Percentiles rank a stretch among this genome's conserved stretches.
These are phyloP conservation scores for Malthinus seriepunctatus DNA, from an alignment of 2,888 invertebrate species.

Conservation along the genomic window DNA sequence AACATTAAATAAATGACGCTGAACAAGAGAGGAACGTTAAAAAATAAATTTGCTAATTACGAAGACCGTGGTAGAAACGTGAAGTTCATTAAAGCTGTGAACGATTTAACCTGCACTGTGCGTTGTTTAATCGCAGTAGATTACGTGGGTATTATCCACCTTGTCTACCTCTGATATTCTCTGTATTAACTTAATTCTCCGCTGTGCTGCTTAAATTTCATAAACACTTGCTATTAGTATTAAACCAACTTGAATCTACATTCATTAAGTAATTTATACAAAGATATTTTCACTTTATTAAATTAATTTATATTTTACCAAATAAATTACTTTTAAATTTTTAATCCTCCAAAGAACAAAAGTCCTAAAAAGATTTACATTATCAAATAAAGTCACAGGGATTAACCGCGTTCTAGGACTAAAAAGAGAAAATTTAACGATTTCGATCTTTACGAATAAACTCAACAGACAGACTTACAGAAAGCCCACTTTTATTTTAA, in stretches of 20 bases:
- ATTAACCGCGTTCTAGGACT: too few relatives aligned
- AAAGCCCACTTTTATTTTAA: too few relatives aligned
- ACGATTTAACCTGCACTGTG: slow-evolving; percentile 22
- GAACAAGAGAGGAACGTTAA: slow-evolving; percentile 4
- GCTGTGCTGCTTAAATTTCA: slow-evolving; percentile 37
- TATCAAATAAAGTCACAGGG: too few relatives aligned
- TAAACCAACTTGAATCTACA: slow-evolving; percentile 28
- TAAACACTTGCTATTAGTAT: slow-evolving; percentile 34
- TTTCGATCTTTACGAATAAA: too few relatives aligned
- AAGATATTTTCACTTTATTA: neutral
- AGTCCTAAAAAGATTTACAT: too few relatives aligned
- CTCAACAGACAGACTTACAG: too few relatives aligned
- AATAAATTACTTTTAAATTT: too few relatives aligned
- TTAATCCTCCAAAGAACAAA: too few relatives aligned
- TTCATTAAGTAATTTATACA: slow-evolving; percentile 6
- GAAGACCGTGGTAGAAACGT: slow-evolving; percentile 19
- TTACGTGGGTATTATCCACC: slow-evolving; percentile 42
- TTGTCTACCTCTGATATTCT: slow-evolving; percentile 44
- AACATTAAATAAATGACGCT: slow-evolving; percentile 3
- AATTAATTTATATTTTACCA: too few relatives aligned
- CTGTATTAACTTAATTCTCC: slow-evolving; percentile 37
- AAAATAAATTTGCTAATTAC: slow-evolving; percentile 24
- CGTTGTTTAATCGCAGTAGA: slow-evolving; percentile 41
- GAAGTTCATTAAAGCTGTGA: slow-evolving; percentile 24
- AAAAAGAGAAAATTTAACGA: too few relatives aligned